Evolutionary conservation across 1,140 invertebrate species (phyloP).

Genomic region (Leptestheria dahalacensis): DNA sequence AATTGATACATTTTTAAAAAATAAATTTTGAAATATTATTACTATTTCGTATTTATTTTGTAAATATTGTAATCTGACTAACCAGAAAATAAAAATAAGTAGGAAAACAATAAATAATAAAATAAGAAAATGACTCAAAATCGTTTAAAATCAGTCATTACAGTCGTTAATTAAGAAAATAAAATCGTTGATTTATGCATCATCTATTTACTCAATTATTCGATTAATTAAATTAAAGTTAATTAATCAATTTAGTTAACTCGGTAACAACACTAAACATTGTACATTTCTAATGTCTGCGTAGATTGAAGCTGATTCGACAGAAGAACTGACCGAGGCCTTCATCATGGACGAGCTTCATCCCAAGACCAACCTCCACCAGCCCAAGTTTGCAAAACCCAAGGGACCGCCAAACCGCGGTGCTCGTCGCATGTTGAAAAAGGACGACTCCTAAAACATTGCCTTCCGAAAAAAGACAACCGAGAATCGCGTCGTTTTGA

Average conservation of each 20-base stretch:
- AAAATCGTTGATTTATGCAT: too few species aligned
- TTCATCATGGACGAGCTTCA: constrained; percentile 86
- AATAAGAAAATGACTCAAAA: too few species aligned
- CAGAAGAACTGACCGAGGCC: constrained; percentile 72
- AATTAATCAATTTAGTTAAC: neutral
- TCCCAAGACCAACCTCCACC: constrained; percentile 76
- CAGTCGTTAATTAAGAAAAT: too few species aligned
- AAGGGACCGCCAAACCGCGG: constrained; percentile 84
- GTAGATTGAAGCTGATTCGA: constrained; percentile 83
- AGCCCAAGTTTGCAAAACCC: constrained; percentile 84
- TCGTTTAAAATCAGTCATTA: too few species aligned
- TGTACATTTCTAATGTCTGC: constrained; percentile 23
- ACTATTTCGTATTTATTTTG: too few species aligned
- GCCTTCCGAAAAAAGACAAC: too few species aligned
- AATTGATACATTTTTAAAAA: too few species aligned
- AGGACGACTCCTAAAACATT: neutral
- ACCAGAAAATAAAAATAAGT: too few species aligned
- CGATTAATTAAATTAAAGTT: constrained; percentile 4
- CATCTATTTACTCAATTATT: neutral
- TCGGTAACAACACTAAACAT: neutral
- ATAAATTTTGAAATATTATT: too few species aligned
- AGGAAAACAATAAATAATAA: too few species aligned
- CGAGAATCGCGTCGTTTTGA: too few species aligned
- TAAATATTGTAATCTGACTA: too few species aligned
- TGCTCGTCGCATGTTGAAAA: constrained; percentile 70